Evolutionary conservation across 1,140 invertebrate species (phyloP), one percentile per base, ranked within the genome.

Genomic region (Geopemphigus sp.): DNA sequence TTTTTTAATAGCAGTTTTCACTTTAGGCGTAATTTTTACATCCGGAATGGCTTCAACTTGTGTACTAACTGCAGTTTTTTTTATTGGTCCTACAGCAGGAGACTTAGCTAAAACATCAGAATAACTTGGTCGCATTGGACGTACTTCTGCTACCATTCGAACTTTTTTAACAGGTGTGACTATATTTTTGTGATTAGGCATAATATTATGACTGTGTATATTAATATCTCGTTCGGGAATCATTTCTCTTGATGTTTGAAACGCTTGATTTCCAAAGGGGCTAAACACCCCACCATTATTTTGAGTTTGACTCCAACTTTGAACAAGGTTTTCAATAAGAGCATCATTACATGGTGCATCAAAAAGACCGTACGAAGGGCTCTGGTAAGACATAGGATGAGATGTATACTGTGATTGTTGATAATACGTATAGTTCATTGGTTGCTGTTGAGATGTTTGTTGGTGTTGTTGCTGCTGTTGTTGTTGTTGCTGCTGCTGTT

Each of bases 121-220:
- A 84, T 94, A 94, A 29, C 91, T 91, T 26, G 92, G 92, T 78
- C 92, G 87, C 92, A 94, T 93, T 6, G 92, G 92, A 83, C 93
- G 93, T 0, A 94, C 93, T 87, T 94, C 92, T 32, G 92, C 93
- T 1, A 94, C 89, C 83, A 92, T 93, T 39, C 92, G 87, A 72
- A 90, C 89, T 84, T 93, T 94, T 82, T 88, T 90, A 54, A 84
- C 86, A 83, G 85, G 85, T 83, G 81, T 85, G 80, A 22, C 85
- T 84, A 83, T 83, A 86, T 84, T 83, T 84, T 76, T 85, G 84
- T 84, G 85, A 85, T 74, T 86, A 83, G 81, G 45, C 5, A 59
- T 85, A 85, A 22, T 84, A 84, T 81, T 53, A 80, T 54, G 80
- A 22, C 32, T 80, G 83, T 84, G 39, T 80, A 81, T 83, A 61